Base-by-base conservation (phyloP, 1,140 invertebrate species). In the Diorhabda elongata region DNA sequence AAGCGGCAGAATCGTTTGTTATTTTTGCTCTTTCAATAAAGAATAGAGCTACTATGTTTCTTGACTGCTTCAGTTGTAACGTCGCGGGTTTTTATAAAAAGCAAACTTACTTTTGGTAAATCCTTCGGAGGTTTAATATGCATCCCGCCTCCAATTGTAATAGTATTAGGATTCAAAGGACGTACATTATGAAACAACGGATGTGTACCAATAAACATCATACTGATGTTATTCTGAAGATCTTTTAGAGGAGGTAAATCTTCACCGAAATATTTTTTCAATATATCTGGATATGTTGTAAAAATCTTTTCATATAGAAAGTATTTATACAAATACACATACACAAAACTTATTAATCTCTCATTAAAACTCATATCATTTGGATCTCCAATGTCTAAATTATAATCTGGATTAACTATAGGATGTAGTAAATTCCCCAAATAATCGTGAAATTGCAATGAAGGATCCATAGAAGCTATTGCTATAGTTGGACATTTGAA, bases 131-230 rank as follows among this genome's bases (percentile, higher is more conserved):
- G 68, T 68, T 80, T 79, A 47, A 81, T 76, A 74, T 87, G 85
- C 45, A 85, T 74, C 3, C 84, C 84, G 45, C 82, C 83, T 8
- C 83, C 83, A 61, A 86, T 75, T 67, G 82, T 77, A 5, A 86
- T 75, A 3, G 85, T 80, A 66, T 75, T 80, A 5, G 84, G 83
- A 8, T 82, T 79, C 6, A 82, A 72, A 5, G 86, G 81, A 58
- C 82, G 78, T 56, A 81, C 78, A 45, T 79, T 77, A 61, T 81
- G 75, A 72, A 84, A 80, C 41, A 82, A 74, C 2, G 81, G 81
- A 80, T 86, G 81, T 6, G 75, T 75, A 74, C 84, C 85, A 3
- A 83, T 66, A 67, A 89, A 83, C n/a, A 87, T 58, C 76, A 89
- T 75, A 58, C 83, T 83, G 0, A 84, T 77, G 73, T 85, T 83